Evolutionary conservation across 2,113 vertebrate genomes (phyloP).

Genomic region (Salvelinus alpinus): DNA sequence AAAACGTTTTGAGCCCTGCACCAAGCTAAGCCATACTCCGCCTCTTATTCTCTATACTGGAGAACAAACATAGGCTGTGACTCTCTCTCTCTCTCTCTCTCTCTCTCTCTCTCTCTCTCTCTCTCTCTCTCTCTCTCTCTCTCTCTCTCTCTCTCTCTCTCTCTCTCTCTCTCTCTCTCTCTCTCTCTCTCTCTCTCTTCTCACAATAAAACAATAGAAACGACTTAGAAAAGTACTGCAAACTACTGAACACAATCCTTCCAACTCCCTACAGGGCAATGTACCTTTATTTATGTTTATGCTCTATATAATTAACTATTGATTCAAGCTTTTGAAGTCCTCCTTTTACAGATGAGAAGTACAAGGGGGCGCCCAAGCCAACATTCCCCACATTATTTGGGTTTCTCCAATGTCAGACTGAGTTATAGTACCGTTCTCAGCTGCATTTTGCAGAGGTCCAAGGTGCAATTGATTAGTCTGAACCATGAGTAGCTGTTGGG

Average conservation of each 20-base stretch:
- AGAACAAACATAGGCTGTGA: no score
- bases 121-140: neutral
- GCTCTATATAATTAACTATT: constrained; percentile 67
- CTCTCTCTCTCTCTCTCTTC: neutral
- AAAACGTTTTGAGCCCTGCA: neutral
- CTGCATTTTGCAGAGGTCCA: constrained; percentile 41
- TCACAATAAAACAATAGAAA: neutral
- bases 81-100: no score
- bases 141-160: no score
- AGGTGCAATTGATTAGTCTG: constrained; percentile 60
- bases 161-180: no score
- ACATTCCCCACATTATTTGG: constrained; percentile 40
- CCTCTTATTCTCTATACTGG: neutral
- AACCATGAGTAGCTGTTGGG: constrained; percentile 38
- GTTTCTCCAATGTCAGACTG: constrained; percentile 29
- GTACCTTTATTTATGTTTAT: constrained; percentile 65
- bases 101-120: neutral
- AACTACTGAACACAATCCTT: neutral
- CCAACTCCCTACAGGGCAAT: constrained; percentile 19
- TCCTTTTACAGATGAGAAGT: constrained; percentile 50
- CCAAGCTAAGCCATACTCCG: neutral
- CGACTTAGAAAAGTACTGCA: constrained; percentile 15
- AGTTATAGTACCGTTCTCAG: constrained; percentile 36
- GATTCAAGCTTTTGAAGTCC: constrained; percentile 55
- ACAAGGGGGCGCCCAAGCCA: constrained; percentile 25